A percentile compares a stretch with the other conserved stretches of the same genome.
These are phyloP conservation scores for Rhinoraja longicauda DNA, from an alignment of 2,797 vertebrate species.

Conservation along the genomic window DNA sequence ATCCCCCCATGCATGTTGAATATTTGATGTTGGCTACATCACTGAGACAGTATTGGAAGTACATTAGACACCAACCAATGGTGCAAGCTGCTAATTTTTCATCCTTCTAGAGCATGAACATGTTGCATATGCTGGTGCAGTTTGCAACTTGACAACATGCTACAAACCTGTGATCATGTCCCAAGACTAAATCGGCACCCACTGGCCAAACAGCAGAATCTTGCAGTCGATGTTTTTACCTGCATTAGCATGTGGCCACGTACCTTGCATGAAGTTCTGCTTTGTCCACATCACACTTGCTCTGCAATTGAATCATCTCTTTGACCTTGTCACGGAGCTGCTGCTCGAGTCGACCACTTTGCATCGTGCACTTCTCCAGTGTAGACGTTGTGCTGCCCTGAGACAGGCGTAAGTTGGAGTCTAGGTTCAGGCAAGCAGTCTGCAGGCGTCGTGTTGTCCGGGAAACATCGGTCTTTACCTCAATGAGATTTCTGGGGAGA, in stretches of 20 bases:
- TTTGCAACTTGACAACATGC: too few species aligned
- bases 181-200: too few species aligned
- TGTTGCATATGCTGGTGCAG: too few species aligned
- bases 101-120: too few species aligned
- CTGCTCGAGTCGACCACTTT: constrained; percentile 52
- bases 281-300: constrained; percentile 67
- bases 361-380: constrained; percentile 43
- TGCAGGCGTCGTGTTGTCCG: constrained; percentile 55
- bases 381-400: constrained; percentile 50
- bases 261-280: constrained; percentile 71
- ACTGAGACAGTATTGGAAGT: too few species aligned
- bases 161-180: too few species aligned
- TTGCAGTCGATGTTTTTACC: background rate
- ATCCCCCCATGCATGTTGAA: too few species aligned
- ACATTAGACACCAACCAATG: too few species aligned
- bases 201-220: too few species aligned
- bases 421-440: constrained; percentile 61
- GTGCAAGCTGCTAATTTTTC: too few species aligned
- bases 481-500: constrained; percentile 62
- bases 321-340: constrained; percentile 65
- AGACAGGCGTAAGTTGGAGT: constrained; percentile 50
- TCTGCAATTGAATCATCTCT: constrained; percentile 69
- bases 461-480: constrained; percentile 60
- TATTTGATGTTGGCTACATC: too few species aligned
- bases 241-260: background rate